Evolutionary conservation across 2,888 invertebrate genomes (phyloP).

Genomic region (Polyommatus icarus): DNA sequence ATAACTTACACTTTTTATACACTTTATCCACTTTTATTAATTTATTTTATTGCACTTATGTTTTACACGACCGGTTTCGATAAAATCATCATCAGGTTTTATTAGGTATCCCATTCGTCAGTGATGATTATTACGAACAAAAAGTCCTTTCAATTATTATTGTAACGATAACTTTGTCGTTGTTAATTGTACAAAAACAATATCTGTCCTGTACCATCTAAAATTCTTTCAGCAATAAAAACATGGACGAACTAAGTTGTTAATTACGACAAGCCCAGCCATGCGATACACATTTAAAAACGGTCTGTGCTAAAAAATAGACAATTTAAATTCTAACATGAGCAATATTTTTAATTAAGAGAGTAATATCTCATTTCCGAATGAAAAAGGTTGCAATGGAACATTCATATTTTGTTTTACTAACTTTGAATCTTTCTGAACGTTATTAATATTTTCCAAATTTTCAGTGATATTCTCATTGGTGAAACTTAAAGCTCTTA

Average conservation of each 20-base stretch:
- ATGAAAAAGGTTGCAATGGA: not conserved
- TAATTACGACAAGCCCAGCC: not conserved
- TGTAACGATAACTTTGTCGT: not conserved
- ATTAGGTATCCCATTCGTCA: too few species aligned
- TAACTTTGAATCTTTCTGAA: not conserved
- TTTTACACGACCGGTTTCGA: too few species aligned
- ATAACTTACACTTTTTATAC: too few species aligned
- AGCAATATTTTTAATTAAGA: not conserved
- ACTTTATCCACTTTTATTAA: too few species aligned
- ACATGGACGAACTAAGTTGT: not conserved
- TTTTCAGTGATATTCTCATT: not conserved
- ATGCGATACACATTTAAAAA: not conserved
- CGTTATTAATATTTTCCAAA: not conserved
- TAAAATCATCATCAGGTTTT: too few species aligned
- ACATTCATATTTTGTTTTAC: not conserved
- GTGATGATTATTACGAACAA: not conserved
- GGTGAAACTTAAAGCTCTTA: not conserved
- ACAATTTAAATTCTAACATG: not conserved
- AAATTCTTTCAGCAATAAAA: not conserved
- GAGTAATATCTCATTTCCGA: not conserved
- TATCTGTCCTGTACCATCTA: not conserved
- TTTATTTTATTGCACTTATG: too few species aligned
- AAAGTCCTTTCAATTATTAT: not conserved
- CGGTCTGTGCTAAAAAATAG: not conserved
- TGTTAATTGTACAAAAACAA: not conserved